Conservation (phyloP, 1,140 invertebrate species). For the Leptinotarsa undecemlineata region DNA sequence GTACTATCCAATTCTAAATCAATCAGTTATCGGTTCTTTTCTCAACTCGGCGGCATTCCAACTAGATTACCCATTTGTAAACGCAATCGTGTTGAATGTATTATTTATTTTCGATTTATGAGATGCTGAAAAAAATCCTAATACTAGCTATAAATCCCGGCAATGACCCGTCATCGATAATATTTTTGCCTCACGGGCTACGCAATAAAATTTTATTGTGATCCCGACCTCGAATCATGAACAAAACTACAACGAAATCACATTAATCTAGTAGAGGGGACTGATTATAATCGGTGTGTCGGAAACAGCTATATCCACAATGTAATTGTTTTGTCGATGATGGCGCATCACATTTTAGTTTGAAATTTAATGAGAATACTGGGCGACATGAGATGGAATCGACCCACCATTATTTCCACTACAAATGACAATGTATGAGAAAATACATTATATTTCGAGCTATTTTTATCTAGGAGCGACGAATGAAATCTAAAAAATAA, state of each 20-base stretch:
- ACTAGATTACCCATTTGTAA: too few relatives aligned
- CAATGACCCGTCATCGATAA: slow-evolving; percentile 1
- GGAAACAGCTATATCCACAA: slow-evolving; percentile 1
- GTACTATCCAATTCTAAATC: too few relatives aligned
- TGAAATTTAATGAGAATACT: too few relatives aligned
- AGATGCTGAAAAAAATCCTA: background rate
- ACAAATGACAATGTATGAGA: too few relatives aligned
- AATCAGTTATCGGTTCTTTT: too few relatives aligned
- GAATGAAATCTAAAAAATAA: too few relatives aligned
- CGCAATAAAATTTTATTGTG: slow-evolving; percentile 8
- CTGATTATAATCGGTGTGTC: background rate
- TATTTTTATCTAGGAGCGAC: too few relatives aligned
- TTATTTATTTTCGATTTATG: background rate
- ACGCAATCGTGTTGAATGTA: background rate
- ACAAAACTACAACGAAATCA: background rate
- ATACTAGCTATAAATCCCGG: background rate
- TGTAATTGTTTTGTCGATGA: background rate
- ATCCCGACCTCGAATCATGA: background rate
- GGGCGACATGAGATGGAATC: too few relatives aligned
- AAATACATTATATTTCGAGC: too few relatives aligned
- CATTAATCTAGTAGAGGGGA: background rate
- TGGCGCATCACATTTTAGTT: too few relatives aligned
- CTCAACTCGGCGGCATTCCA: too few relatives aligned
- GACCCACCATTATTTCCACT: too few relatives aligned
- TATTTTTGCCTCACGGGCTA: background rate